These are phyloP conservation scores for Palythoa caribaeorum DNA, from an alignment of 92 coral and sea anemone genomes.

Conservation along the genomic window DNA sequence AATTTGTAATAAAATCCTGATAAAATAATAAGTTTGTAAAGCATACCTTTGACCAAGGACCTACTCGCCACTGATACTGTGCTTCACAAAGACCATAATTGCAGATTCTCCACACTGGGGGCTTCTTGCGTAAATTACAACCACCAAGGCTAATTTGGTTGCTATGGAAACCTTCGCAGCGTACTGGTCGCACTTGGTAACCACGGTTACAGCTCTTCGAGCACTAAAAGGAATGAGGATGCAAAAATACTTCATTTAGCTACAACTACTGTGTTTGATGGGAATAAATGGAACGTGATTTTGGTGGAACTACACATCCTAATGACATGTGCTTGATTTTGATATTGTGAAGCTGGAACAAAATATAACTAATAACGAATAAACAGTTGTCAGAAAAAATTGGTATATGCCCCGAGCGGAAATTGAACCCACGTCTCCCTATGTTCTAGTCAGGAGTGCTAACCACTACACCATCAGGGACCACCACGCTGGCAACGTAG, in stretches of 20 bases:
- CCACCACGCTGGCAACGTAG: too few species aligned
- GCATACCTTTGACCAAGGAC: slow-evolving; percentile 90
- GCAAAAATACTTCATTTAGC: background rate
- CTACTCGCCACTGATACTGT: slow-evolving; percentile 82
- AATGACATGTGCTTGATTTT: too few species aligned
- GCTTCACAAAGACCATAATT: slow-evolving; percentile 83
- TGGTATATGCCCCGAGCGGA: too few species aligned
- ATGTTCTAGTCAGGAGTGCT: too few species aligned
- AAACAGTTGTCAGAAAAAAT: too few species aligned
- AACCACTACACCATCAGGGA: too few species aligned
- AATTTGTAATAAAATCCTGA: background rate
- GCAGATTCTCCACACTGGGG: slow-evolving; percentile 87
- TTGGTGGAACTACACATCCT: too few species aligned
- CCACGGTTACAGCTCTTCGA: slow-evolving; percentile 90
- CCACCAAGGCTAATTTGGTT: slow-evolving; percentile 50
- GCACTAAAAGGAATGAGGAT: slow-evolving; percentile 64
- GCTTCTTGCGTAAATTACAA: slow-evolving; percentile 81
- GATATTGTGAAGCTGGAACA: too few species aligned
- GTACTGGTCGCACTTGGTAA: slow-evolving; percentile 81
- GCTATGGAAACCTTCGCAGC: slow-evolving; percentile 77
- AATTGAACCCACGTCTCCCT: too few species aligned
- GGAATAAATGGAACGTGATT: too few species aligned
- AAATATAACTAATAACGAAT: too few species aligned
- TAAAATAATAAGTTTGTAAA: background rate
- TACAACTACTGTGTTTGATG: background rate